Evolutionary conservation across 2,888 invertebrate genomes (phyloP).

Genomic region (Sarcophaga subvicina): DNA sequence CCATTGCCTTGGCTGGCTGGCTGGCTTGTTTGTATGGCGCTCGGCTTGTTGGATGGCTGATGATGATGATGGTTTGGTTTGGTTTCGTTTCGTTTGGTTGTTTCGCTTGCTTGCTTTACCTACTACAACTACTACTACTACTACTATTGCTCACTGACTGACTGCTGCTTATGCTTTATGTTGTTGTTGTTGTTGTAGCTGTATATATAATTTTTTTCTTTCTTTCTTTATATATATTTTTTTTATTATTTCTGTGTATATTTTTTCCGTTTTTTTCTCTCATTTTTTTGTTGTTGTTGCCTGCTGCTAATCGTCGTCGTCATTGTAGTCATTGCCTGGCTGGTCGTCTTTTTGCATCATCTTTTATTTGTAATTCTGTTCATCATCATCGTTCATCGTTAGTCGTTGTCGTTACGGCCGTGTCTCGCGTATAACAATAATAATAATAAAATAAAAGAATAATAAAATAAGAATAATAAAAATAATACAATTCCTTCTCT

Average conservation of each 20-base stretch:
- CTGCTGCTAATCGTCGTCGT: constrained; percentile 79
- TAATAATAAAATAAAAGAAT: constrained; percentile 48
- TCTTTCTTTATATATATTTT: constrained; percentile 20
- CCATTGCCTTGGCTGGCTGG: constrained; percentile 56
- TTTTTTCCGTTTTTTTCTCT: constrained; percentile 46
- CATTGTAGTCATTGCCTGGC: constrained; percentile 68
- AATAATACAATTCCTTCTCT: constrained; percentile 21
- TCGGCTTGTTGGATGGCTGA: constrained; percentile 59
- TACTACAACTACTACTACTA: constrained; percentile 10
- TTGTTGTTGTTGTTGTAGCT: constrained; percentile 37
- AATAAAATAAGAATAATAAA: constrained; percentile 45
- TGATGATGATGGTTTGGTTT: constrained; percentile 37
- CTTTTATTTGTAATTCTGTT: constrained; percentile 81
- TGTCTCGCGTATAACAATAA: constrained; percentile 60
- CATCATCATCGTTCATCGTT: constrained; percentile 78
- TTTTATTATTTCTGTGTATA: constrained; percentile 36
- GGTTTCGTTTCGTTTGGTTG: constrained; percentile 36
- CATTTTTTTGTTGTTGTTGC: constrained; percentile 39
- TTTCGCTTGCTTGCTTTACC: constrained; percentile 63
- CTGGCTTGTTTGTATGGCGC: constrained; percentile 61
- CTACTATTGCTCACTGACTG: constrained; percentile 68
- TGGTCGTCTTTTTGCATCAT: constrained; percentile 79
- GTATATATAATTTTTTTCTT: constrained; percentile 41
- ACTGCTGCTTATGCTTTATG: constrained; percentile 10
- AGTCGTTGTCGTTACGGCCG: constrained; percentile 77